Base-by-base conservation (phyloP, 2,113 vertebrate genomes). In the Triplophysa siluroides region DNA sequence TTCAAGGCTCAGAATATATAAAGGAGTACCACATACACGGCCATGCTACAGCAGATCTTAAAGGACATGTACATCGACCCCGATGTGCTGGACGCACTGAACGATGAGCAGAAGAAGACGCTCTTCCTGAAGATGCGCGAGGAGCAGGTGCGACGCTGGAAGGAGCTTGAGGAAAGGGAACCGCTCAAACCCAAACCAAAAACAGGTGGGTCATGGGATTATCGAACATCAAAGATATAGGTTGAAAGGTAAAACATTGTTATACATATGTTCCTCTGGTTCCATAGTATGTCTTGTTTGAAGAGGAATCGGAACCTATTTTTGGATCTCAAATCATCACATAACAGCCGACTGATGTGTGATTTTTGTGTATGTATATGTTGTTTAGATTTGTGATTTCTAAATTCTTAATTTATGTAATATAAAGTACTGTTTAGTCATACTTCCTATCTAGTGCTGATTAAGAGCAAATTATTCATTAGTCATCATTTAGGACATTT, bases 21-120 rank as follows among this genome's bases (percentile, higher is more conserved):
- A 10, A 21, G 12, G 23, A 12, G 16, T 62, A 66, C 38, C 45
- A 71, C 41, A 76, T 14, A 63, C 41, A 13, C 54, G 66, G 86
- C 66, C 85, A 94, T 94, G 93, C 87, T 94, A 85, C 92, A 93
- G 88, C 93, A 94, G 89, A 93, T 94, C 62, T 78, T 94, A n/a
- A 90, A 92, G 65, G 92, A 94, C 86, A 94, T 94, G 93, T 93
- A 93, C 90, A 91, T 94, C 21, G 93, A 94, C 68, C 93, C 92
- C 0, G 92, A 93, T 56, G 90, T 94, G 52, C 87, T 94, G 76
- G 69, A 93, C 0, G 92, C 92, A 9, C 91, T 94, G 0, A 93
- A 91, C 1, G 93, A 94, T 8, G 92, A 94, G 47, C 93, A 94
- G 88, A 94, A 93, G 67, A 93, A 93, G 87, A 93, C 90, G 1